phyloP scores from a whole-genome alignment of 2,888 invertebrate genomes.

The Caenorhabditis macrosperma region DNA sequence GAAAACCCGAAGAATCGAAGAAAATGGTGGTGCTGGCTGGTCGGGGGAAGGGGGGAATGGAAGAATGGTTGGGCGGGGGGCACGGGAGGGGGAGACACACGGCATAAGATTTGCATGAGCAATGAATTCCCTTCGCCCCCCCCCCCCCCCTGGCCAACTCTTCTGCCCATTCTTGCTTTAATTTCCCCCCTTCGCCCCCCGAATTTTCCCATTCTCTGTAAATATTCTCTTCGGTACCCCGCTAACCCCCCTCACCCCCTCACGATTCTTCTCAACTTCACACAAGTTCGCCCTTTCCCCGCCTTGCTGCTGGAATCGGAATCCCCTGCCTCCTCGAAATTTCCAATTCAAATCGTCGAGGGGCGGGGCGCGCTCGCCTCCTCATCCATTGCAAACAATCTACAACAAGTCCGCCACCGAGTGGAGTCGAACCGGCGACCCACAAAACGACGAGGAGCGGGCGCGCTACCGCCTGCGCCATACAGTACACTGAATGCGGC shows the following conservation, averaged over 20 bases:
- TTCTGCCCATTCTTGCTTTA: slow-evolving; percentile 4
- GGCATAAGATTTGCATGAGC: slow-evolving; percentile 63
- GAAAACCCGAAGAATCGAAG: not conserved
- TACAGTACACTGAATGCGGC: no score
- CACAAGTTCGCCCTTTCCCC: no score
- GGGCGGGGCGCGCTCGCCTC: not conserved
- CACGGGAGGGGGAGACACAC: slow-evolving; percentile 23
- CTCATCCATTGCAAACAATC: no score
- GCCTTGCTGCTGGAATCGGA: not conserved
- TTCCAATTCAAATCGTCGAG: not conserved
- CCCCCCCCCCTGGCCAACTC: slow-evolving; percentile 7
- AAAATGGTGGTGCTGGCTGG: slow-evolving; percentile 9
- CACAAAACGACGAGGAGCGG: no score
- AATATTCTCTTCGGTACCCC: no score
- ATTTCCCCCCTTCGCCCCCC: not conserved
- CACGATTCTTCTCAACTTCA: no score
- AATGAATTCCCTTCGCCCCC: slow-evolving; percentile 51
- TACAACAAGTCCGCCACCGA: no score
- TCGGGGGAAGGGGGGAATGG: not conserved
- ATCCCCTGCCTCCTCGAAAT: not conserved
- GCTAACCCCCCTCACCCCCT: no score
- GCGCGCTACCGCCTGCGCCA: no score
- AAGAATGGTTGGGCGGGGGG: slow-evolving; percentile 31
- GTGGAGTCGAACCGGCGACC: no score
- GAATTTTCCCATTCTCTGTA: no score